Evolutionary conservation across 2,888 invertebrate genomes (phyloP).

Genomic region (Trypoxylon attenuatum): DNA sequence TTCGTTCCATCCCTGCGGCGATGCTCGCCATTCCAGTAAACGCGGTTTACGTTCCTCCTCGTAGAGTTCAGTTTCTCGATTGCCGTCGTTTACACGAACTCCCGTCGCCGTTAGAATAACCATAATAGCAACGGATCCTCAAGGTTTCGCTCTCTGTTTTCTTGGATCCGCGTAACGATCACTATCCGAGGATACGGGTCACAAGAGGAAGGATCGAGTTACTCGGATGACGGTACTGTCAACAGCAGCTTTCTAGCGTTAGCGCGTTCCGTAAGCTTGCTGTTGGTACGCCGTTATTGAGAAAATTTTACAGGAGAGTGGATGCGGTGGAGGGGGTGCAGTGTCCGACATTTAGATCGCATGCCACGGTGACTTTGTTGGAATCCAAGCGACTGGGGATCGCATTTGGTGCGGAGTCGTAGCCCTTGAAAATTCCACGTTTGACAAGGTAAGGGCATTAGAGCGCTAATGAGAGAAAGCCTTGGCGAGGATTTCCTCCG

Average conservation of each 20-base stretch:
- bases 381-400: too few relatives aligned
- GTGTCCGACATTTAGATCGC: too few relatives aligned
- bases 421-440: background rate
- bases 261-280: background rate
- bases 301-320: too few relatives aligned
- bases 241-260: background rate
- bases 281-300: too few relatives aligned
- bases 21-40: conserved; percentile 51
- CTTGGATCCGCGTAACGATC: background rate
- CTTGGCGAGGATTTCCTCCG: conserved; percentile 19
- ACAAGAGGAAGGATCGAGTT: conserved; percentile 5
- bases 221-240: background rate
- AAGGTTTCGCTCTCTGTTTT: background rate
- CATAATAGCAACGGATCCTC: background rate
- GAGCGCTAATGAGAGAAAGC: conserved; percentile 4
- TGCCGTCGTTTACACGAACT: conserved; percentile 21
- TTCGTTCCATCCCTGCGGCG: too few relatives aligned
- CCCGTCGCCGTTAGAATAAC: conserved; percentile 4
- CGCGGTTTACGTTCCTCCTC: conserved; percentile 54
- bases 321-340: too few relatives aligned
- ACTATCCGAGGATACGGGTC: background rate
- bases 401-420: background rate
- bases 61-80: conserved; percentile 32
- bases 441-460: conserved; percentile 12
- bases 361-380: too few relatives aligned